Conservation (phyloP, 1,140 invertebrate species). For the Octopus bimaculoides region DNA sequence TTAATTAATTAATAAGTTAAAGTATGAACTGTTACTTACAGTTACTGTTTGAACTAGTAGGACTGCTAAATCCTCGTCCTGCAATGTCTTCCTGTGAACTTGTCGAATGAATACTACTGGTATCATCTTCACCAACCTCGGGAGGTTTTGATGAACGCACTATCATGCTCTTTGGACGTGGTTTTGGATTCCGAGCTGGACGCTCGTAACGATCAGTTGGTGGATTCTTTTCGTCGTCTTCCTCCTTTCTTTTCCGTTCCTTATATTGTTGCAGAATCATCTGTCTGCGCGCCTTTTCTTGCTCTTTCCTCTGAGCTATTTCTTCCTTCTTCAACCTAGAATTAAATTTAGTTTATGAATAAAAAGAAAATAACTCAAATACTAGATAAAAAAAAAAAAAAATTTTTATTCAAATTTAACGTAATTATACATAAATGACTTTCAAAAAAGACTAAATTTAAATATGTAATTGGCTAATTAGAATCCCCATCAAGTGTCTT, state of each 20-base stretch:
- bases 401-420: not conserved
- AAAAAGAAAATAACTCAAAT: not conserved
- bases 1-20: no score
- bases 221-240: constrained; percentile 52
- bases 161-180: constrained; percentile 46
- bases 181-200: constrained; percentile 20
- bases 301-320: constrained; percentile 80
- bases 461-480: no score
- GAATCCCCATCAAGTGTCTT: no score
- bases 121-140: constrained; percentile 18
- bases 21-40: not conserved
- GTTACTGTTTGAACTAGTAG: constrained; percentile 4
- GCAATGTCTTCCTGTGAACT: constrained; percentile 32
- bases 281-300: constrained; percentile 81
- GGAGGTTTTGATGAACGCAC: constrained; percentile 24
- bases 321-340: constrained; percentile 79
- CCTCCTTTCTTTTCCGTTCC: constrained; percentile 89
- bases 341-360: not conserved
- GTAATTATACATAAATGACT: no score
- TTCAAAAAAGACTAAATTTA: no score
- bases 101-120: constrained; percentile 19
- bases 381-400: not conserved
- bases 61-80: not conserved
- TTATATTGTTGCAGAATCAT: constrained; percentile 91
- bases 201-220: constrained; percentile 19